These are phyloP conservation scores for Pollenia amentaria DNA, from an alignment of 2,888 invertebrate genomes.

Conservation along the genomic window DNA sequence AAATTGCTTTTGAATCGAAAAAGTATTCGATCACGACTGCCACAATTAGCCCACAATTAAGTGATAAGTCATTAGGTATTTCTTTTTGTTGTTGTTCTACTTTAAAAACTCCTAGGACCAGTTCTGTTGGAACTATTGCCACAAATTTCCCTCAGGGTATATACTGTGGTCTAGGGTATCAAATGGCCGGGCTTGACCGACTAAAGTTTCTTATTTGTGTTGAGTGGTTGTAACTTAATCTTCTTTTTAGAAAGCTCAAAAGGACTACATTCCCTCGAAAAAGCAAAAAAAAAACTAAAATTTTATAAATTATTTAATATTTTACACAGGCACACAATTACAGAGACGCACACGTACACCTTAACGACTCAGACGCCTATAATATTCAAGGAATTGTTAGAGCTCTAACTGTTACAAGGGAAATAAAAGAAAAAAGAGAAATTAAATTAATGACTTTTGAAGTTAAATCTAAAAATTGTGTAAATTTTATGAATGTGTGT, in stretches of 20 bases:
- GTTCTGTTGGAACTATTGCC: too few species aligned
- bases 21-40: too few species aligned
- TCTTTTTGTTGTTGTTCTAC: too few species aligned
- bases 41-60: too few species aligned
- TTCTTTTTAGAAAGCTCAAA: neutral
- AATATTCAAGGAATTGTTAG: neutral
- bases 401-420: neutral
- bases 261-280: neutral
- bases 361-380: neutral
- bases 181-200: too few species aligned
- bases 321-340: neutral
- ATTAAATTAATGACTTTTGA: neutral
- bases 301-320: conserved; percentile 22
- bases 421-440: neutral
- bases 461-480: neutral
- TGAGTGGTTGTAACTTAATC: neutral
- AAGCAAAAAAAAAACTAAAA: neutral
- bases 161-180: too few species aligned
- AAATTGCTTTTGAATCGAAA: too few species aligned
- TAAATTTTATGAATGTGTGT: neutral
- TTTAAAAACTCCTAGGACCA: too few species aligned
- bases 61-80: too few species aligned
- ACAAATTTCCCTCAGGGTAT: too few species aligned
- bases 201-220: neutral
- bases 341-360: neutral